A percentile compares a stretch with the other conserved stretches of the same genome.
phyloP scores from a whole-genome alignment of 2,113 vertebrate species.

The Pachyramphus minor region DNA sequence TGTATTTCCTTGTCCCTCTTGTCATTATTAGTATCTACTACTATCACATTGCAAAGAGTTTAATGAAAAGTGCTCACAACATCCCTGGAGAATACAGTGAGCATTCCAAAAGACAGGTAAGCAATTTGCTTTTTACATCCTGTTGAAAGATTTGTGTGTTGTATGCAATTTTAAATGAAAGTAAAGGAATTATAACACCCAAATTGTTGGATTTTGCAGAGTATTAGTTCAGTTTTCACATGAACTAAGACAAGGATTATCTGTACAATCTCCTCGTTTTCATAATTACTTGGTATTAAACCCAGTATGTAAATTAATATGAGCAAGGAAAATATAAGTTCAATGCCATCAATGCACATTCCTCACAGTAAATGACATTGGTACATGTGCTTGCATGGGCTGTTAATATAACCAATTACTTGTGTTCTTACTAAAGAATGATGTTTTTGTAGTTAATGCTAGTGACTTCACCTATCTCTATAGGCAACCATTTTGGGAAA shows the following conservation, averaged over 20 bases:
- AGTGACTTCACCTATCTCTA: background rate
- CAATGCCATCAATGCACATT: background rate
- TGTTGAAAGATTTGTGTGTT: background rate
- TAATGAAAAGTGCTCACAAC: slow-evolving; percentile 89
- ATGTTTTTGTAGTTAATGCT: background rate
- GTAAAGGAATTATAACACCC: background rate
- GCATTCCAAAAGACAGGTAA: slow-evolving; percentile 91
- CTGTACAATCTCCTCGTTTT: background rate
- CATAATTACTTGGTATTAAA: background rate
- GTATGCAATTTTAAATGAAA: background rate
- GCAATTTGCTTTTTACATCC: background rate
- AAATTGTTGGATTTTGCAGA: background rate
- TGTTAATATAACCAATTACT: background rate
- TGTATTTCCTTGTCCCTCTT: slow-evolving; percentile 92
- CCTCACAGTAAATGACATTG: background rate
- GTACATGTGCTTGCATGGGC: background rate
- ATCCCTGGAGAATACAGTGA: slow-evolving; percentile 92
- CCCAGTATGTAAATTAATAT: background rate
- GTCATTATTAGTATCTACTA: slow-evolving; percentile 90
- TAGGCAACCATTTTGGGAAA: background rate
- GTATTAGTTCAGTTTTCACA: background rate
- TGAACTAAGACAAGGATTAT: background rate
- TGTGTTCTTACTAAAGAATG: background rate
- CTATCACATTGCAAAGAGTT: slow-evolving; percentile 89
- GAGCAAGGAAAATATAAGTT: background rate